A percentile compares a stretch with the other conserved stretches of the same genome.
Conservation (phyloP, 2,113 vertebrate genomes). For the Stomatorhinus ivindoensis region DNA sequence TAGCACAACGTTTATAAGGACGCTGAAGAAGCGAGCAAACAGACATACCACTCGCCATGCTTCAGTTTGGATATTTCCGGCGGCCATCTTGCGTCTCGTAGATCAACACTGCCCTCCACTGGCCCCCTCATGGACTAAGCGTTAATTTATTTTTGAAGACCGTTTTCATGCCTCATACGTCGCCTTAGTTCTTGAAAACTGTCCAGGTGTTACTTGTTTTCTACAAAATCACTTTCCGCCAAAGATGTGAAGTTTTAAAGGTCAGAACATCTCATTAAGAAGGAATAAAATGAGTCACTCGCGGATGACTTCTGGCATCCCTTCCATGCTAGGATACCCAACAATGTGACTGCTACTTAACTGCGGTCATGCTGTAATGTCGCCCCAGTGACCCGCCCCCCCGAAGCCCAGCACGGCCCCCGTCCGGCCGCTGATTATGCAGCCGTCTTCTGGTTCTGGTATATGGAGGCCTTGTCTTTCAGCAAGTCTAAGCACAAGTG, state of each 20-base stretch:
- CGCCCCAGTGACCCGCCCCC: not conserved
- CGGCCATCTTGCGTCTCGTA: not conserved
- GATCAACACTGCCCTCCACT: conserved; percentile 9
- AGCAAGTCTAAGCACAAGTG: conserved; percentile 87
- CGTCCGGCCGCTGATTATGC: conserved; percentile 64
- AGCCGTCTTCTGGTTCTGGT: conserved; percentile 82
- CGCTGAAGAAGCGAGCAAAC: not conserved
- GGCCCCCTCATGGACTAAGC: not conserved
- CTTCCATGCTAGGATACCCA: not conserved
- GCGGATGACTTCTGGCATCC: not conserved
- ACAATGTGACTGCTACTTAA: not conserved
- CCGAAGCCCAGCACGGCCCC: not conserved
- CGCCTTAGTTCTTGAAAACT: not conserved
- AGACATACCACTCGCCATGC: not conserved
- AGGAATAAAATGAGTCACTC: not conserved
- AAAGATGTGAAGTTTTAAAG: conserved; percentile 1
- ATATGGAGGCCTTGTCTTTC: conserved; percentile 95
- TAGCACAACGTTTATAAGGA: not conserved
- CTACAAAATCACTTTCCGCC: not conserved
- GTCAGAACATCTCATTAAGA: conserved; percentile 16
- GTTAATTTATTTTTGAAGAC: not conserved
- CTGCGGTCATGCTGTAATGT: not conserved
- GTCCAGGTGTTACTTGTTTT: not conserved
- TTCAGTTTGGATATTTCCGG: not conserved
- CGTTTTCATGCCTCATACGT: not conserved